Percentiles rank a stretch among this genome's conserved stretches.
These are phyloP conservation scores for Scleropages formosus DNA, from an alignment of 2,797 vertebrate genomes.

Conservation along the genomic window DNA sequence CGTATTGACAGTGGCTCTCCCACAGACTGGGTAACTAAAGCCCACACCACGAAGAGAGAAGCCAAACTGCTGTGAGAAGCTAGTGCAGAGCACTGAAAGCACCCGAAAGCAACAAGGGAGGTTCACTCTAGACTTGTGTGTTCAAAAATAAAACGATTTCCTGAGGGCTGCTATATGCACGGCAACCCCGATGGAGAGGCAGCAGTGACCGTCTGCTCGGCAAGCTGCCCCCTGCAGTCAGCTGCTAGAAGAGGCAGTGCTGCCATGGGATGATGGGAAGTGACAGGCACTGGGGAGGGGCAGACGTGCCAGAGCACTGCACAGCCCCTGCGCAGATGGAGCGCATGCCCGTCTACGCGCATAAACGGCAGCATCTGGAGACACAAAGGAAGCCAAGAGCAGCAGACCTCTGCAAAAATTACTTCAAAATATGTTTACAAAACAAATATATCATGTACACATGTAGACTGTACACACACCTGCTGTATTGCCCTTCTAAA, in stretches of 20 bases:
- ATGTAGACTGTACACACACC: not conserved
- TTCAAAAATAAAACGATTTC: not conserved
- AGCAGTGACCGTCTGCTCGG: not conserved
- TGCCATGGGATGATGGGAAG: not conserved
- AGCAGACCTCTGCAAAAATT: not conserved
- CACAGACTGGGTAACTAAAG: too few species aligned
- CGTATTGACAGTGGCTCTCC: too few species aligned
- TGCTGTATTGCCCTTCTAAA: not conserved
- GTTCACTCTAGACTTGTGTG: not conserved
- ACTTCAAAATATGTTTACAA: not conserved
- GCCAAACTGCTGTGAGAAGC: too few species aligned
- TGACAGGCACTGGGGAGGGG: conserved; percentile 15
- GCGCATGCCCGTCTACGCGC: not conserved
- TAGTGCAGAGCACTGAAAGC: too few species aligned
- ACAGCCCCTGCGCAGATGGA: not conserved
- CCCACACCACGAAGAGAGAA: too few species aligned
- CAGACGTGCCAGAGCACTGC: too few species aligned
- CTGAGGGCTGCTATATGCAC: conserved; percentile 9
- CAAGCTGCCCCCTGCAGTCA: not conserved
- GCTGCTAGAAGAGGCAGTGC: not conserved
- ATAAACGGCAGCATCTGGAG: not conserved
- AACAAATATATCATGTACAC: conserved; percentile 1
- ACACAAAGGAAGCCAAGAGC: conserved; percentile 19
- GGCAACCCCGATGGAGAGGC: not conserved
- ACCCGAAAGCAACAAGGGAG: too few species aligned